Conservation (phyloP, 2,797 vertebrate species). For the Anniella stebbinsi region DNA sequence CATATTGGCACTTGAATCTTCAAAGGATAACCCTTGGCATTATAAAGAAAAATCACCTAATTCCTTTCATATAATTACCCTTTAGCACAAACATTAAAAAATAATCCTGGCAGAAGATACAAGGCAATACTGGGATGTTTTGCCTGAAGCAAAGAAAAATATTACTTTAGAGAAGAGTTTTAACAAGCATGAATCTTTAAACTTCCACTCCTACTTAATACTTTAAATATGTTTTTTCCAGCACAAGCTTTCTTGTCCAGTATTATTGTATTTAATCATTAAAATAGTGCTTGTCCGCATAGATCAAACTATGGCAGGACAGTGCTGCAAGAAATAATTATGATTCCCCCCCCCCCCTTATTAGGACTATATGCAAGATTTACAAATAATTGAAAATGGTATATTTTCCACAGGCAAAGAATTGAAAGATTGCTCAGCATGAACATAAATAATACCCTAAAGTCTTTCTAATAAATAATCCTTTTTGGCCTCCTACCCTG, state of each 20-base stretch:
- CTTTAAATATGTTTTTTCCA: slow-evolving; percentile 3
- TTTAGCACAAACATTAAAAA: slow-evolving; percentile 16
- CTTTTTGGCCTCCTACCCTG: background rate
- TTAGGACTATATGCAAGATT: background rate
- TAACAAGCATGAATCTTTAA: background rate
- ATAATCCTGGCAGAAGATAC: background rate
- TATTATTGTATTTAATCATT: background rate
- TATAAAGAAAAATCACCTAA: slow-evolving; percentile 8
- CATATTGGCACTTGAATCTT: slow-evolving; percentile 21
- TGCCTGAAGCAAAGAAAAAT: slow-evolving; percentile 18
- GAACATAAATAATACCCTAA: background rate
- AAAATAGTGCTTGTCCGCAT: background rate
- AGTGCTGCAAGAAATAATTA: slow-evolving; percentile 7
- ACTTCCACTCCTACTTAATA: background rate
- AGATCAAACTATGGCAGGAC: background rate
- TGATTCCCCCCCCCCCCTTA: background rate
- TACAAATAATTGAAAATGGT: background rate
- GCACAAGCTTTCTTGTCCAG: background rate
- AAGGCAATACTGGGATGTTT: slow-evolving; percentile 22
- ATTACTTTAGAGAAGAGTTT: background rate
- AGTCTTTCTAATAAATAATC: slow-evolving; percentile 1
- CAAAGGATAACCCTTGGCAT: slow-evolving; percentile 20
- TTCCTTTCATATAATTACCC: slow-evolving; percentile 30
- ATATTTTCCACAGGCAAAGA: background rate
- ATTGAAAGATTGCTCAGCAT: background rate